Percentiles rank a stretch among this genome's conserved stretches.
These are phyloP conservation scores for Lasioglossum baleicum DNA, from an alignment of 1,140 invertebrate genomes.

Conservation along the genomic window DNA sequence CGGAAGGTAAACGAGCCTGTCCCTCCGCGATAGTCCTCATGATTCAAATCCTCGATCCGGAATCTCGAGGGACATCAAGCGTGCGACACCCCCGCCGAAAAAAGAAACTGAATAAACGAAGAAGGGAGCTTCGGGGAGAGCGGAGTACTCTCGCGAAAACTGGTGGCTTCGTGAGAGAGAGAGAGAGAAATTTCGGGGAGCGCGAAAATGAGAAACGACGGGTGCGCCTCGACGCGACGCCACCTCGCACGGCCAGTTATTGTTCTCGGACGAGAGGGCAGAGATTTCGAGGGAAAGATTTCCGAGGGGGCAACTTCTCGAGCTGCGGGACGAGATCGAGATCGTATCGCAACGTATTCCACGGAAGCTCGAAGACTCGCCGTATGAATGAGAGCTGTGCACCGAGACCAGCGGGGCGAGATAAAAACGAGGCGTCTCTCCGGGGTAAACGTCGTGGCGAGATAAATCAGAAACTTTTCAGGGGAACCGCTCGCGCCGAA, in stretches of 20 bases:
- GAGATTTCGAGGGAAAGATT: constrained; percentile 58
- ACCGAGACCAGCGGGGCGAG: neutral
- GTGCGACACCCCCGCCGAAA: constrained; percentile 6
- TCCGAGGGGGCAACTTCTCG: constrained; percentile 32
- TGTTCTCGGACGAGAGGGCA: constrained; percentile 47
- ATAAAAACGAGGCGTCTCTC: constrained; percentile 16
- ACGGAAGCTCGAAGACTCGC: constrained; percentile 37
- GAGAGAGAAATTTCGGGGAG: constrained; percentile 19
- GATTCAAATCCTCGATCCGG: neutral
- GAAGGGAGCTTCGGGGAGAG: neutral
- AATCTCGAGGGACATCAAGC: neutral
- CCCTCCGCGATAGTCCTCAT: neutral
- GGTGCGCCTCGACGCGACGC: constrained; percentile 21
- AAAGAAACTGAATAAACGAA: constrained; percentile 6
- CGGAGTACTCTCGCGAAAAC: no score
- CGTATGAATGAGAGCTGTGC: constrained; percentile 44
- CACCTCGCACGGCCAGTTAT: constrained; percentile 49
- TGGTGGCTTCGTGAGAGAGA: neutral
- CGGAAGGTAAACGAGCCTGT: neutral
- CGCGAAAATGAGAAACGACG: constrained; percentile 63
- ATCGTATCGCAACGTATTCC: constrained; percentile 38
- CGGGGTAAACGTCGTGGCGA: constrained; percentile 12
- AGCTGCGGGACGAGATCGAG: constrained; percentile 37
- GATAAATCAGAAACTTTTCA: constrained; percentile 47
- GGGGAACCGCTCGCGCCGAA: neutral